These are phyloP conservation scores for Trididemnum nubilum DNA, from an alignment of 23 tunicate species.

Conservation along the genomic window DNA sequence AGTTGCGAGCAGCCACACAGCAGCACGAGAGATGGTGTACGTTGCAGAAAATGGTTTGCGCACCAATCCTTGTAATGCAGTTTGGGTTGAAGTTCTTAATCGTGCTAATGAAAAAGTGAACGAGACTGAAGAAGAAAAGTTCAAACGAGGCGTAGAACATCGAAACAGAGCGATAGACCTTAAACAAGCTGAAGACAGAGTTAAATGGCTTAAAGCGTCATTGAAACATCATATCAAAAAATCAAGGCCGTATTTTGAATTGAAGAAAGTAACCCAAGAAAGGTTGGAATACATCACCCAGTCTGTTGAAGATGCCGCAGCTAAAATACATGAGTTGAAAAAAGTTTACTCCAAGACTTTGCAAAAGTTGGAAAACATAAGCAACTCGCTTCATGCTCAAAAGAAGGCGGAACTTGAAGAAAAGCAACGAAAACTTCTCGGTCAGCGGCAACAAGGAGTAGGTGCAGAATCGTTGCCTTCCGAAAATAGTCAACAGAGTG, in stretches of 20 bases:
- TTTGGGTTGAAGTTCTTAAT: slow-evolving; percentile 94
- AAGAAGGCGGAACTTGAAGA: background rate
- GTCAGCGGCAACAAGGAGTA: slow-evolving; percentile 58
- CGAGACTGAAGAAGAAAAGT: slow-evolving; percentile 63
- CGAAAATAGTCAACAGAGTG: too few relatives aligned
- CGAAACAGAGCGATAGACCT: slow-evolving; percentile 45
- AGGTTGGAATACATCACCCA: background rate
- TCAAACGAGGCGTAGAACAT: slow-evolving; percentile 66
- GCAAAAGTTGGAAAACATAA: slow-evolving; percentile 47
- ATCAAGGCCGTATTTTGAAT: slow-evolving; percentile 59
- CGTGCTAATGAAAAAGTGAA: slow-evolving; percentile 82
- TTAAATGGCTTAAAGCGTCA: slow-evolving; percentile 34
- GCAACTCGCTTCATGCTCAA: slow-evolving; percentile 47
- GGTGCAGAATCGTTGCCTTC: slow-evolving; percentile 66
- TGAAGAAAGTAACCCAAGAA: slow-evolving; percentile 45
- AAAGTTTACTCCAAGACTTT: slow-evolving; percentile 51
- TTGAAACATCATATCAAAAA: slow-evolving; percentile 37
- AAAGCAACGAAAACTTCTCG: slow-evolving; percentile 8
- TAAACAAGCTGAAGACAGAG: slow-evolving; percentile 55
- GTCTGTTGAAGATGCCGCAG: slow-evolving; percentile 20
- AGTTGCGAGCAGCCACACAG: slow-evolving; percentile 81
- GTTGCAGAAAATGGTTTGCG: slow-evolving; percentile 94
- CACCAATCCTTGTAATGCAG: slow-evolving; percentile 45
- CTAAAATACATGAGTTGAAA: slow-evolving; percentile 30
- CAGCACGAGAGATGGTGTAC: slow-evolving; percentile 90